Conservation (phyloP, 2,797 vertebrate species). For the Anisognathus igniventris region DNA sequence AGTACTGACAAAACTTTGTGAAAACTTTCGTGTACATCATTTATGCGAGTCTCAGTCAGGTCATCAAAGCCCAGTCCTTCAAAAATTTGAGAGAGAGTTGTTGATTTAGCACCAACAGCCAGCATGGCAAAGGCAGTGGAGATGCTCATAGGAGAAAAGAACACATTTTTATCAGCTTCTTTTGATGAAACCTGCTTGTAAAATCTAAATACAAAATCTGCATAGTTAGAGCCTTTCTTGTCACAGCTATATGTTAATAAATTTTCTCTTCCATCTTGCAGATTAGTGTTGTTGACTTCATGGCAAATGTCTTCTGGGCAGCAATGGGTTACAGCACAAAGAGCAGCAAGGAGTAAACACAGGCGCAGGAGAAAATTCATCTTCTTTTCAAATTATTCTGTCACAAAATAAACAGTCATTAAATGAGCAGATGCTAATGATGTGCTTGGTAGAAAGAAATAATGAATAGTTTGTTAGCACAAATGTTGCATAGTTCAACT, state of each 20-base stretch:
- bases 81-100: constrained; percentile 38
- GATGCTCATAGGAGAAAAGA: constrained; percentile 86
- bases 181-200: constrained; percentile 72
- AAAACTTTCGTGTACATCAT: constrained; percentile 77
- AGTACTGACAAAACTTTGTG: constrained; percentile 63
- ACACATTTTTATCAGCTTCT: constrained; percentile 76
- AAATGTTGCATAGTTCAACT: background rate
- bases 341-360: background rate
- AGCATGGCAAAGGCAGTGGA: constrained; percentile 82
- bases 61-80: constrained; percentile 65
- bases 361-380: constrained; percentile 19
- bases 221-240: background rate
- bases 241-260: background rate
- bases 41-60: constrained; percentile 47
- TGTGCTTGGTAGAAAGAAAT: background rate
- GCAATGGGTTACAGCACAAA: background rate
- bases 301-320: background rate
- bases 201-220: constrained; percentile 77
- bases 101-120: constrained; percentile 74
- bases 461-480: background rate
- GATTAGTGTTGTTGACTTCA: background rate
- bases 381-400: constrained; percentile 44
- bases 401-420: constrained; percentile 52
- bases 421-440: background rate
- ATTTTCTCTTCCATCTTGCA: background rate